Percentiles rank a stretch among this genome's conserved stretches.
Conservation (phyloP, 2,888 invertebrate genomes). For the Lithophane socia region DNA sequence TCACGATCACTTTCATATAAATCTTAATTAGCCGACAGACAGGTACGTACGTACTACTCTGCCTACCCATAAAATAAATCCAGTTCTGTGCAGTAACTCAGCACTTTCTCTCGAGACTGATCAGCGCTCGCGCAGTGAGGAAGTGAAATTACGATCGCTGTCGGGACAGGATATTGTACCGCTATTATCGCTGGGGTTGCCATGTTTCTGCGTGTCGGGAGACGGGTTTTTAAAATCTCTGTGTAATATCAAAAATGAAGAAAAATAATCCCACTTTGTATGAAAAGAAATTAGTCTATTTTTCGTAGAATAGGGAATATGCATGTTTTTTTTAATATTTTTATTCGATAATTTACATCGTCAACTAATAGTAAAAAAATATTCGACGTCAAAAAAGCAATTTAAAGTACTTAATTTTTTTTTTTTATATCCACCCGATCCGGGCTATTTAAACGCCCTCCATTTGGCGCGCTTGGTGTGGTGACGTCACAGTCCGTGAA, state of each 20-base stretch:
- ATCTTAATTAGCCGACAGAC: conserved; percentile 33
- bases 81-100: conserved; percentile 49
- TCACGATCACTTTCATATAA: conserved; percentile 17
- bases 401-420: too few relatives aligned
- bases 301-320: too few relatives aligned
- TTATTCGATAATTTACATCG: too few relatives aligned
- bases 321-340: too few relatives aligned
- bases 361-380: too few relatives aligned
- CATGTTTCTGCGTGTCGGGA: neutral
- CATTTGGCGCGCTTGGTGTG: too few relatives aligned
- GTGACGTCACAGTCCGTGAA: too few relatives aligned
- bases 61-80: conserved; percentile 37
- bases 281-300: neutral
- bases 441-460: too few relatives aligned
- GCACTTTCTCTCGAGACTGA: conserved; percentile 57
- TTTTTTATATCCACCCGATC: too few relatives aligned
- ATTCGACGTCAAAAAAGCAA: too few relatives aligned
- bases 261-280: neutral
- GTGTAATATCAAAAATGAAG: neutral
- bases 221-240: neutral
- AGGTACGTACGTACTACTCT: neutral
- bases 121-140: conserved; percentile 39
- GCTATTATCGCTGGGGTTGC: conserved; percentile 33
- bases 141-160: conserved; percentile 64
- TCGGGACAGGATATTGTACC: conserved; percentile 57